Evolutionary conservation across 2,888 invertebrate genomes (phyloP), one percentile per base, ranked within the genome.

Genomic region (Phasia obesa): DNA sequence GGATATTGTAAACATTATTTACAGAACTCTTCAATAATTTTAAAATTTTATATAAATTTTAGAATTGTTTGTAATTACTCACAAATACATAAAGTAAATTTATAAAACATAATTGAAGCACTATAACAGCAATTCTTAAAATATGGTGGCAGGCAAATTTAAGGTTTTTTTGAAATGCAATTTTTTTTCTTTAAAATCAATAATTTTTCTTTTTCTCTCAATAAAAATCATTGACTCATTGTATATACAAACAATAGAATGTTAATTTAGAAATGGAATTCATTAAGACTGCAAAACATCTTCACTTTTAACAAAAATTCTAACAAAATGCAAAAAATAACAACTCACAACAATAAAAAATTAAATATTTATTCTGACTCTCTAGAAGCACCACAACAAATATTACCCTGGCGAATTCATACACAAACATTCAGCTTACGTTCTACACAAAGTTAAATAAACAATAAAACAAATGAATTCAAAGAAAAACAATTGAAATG

Each of bases 381-480:
- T 9, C n/a, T 7, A 31, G 6, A 31, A 31, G 7, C 6, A 31
- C 31, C 6, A 31, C 31, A 31, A 31, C 3, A 31, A 27, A 3
- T 4, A 27, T 6, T 4, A 27, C 27, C 3, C 3, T 27, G 6
- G 4, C 6, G 31, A 9, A 2, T 31, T 7, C 7, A 31, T 9
- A 31, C 1, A 4, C 15, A 47, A 2, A 15, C 19, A 55, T 74
- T 64, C 4, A 44, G 4, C 44, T 35, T 19, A n/a, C n/a, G n/a
- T n/a, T n/a, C n/a, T n/a, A n/a, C n/a, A n/a, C n/a, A n/a, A n/a
- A n/a, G n/a, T n/a, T 21, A n/a, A 51, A 19, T 59, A 73, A 79
- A 79, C 71, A 73, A 65, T 11, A 13, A 25, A 35, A 53, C 47
- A 47, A 47, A 44, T 75, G 47, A 35, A 65, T 65, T 31, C 47